These are phyloP conservation scores for Emmelina monodactyla DNA, from an alignment of 2,888 invertebrate genomes.

Conservation along the genomic window DNA sequence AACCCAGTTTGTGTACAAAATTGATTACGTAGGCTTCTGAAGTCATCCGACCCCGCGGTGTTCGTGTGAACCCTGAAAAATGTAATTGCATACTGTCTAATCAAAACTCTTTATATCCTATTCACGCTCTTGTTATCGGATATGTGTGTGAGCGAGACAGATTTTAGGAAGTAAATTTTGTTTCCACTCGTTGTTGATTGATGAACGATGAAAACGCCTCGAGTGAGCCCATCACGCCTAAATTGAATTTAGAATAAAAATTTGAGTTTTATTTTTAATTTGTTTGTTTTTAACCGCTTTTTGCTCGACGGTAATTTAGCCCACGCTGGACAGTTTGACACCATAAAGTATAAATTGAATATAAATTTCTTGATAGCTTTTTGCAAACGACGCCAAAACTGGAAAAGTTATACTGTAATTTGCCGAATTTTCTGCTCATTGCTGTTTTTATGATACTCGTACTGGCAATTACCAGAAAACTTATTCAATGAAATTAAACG, in stretches of 20 bases:
- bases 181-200: constrained; percentile 53
- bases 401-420: too few relatives aligned
- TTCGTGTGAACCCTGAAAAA: constrained; percentile 53
- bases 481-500: too few relatives aligned
- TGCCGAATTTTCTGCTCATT: too few relatives aligned
- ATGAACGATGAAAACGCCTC: constrained; percentile 65
- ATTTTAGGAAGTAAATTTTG: constrained; percentile 44
- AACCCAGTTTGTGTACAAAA: constrained; percentile 59
- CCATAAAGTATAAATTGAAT: too few relatives aligned
- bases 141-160: constrained; percentile 28
- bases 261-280: constrained; percentile 37
- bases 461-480: too few relatives aligned
- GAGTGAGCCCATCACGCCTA: constrained; percentile 58
- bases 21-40: constrained; percentile 60
- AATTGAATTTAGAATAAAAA: constrained; percentile 57
- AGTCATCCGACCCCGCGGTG: constrained; percentile 40
- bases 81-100: constrained; percentile 45
- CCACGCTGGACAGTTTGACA: too few relatives aligned
- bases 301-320: too few relatives aligned
- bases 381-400: too few relatives aligned
- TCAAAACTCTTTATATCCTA: constrained; percentile 28
- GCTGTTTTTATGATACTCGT: too few relatives aligned
- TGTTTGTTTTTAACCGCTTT: constrained; percentile 50
- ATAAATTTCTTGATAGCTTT: too few relatives aligned
- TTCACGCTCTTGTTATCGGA: constrained; percentile 20